Base-by-base conservation (phyloP, 2,113 vertebrate species). In the Pelobates fuscus region DNA sequence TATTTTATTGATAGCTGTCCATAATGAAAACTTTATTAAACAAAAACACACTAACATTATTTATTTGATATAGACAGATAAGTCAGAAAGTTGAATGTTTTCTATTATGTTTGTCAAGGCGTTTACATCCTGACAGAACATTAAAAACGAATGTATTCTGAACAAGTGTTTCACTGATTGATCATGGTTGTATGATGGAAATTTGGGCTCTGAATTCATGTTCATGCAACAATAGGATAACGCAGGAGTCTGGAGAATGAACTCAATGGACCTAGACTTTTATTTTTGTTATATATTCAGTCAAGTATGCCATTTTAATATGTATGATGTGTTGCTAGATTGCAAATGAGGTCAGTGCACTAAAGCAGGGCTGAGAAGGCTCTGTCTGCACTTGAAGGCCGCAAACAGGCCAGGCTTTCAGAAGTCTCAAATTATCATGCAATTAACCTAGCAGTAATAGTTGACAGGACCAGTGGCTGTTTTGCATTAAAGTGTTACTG, bases 341-440 rank as follows among this genome's bases (percentile, higher is more conserved):
- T 77, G 57, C 64, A 67, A 76, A 76, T 76, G 73, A 76, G 73
- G 73, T 76, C 73, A 76, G 73, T 21, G n/a, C 55, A 61, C 65
- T 77, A 67, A 61, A 77, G 73, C 73, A 52, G 25, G 37, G 26
- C 64, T 49, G 54, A 52, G 27, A 54, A 68, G 25, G 67, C 64
- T 32, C 21, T 24, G 55, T 32, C 21, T 24, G 55, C 44, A 32
- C 73, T 77, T 61, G 55, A 68, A 77, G 73, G 65, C 64, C 55
- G 21, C 55, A 68, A 67, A 76, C 64, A 76, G 55, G 55, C 64
- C 64, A 25, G 64, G 27, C 65, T 67, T 61, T 67, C 32, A 32
- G 73, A 68, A 65, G 73, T 60, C 65, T 67, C 37, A 61, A 61
- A 77, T 67, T 59, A 67, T 37, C 41, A 49, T 61, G 65, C 65